Conservation (phyloP, 2,888 invertebrate genomes). For the Pammene fasciana region DNA sequence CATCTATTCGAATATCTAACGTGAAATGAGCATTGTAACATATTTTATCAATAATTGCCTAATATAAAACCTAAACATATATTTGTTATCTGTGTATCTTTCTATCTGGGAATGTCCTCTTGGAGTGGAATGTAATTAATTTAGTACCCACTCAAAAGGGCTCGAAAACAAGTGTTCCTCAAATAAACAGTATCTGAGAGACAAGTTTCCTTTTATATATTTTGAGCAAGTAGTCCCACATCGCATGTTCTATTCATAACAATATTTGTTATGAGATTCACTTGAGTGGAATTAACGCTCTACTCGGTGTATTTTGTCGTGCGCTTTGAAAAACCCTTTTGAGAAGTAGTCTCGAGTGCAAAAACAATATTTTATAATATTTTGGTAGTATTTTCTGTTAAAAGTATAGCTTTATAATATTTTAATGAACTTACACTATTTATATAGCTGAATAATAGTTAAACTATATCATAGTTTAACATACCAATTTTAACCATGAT, state of each 20-base stretch:
- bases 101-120: constrained; percentile 51
- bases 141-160: constrained; percentile 15
- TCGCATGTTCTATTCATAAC: constrained; percentile 59
- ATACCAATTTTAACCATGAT: no score
- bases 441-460: no score
- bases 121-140: constrained; percentile 12
- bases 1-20: no score
- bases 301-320: constrained; percentile 39
- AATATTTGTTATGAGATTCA: constrained; percentile 56
- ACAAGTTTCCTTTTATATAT: constrained; percentile 50
- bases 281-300: constrained; percentile 52
- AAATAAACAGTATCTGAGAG: constrained; percentile 26
- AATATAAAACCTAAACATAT: background rate
- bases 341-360: constrained; percentile 3
- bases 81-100: background rate
- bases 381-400: background rate
- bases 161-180: constrained; percentile 28
- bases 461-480: no score
- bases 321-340: constrained; percentile 15
- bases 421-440: no score
- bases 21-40: no score
- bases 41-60: no score
- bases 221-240: constrained; percentile 52
- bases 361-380: background rate
- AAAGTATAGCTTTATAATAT: no score